Percentiles rank a stretch among this genome's conserved stretches.
These are phyloP conservation scores for Hypotaenidia philippensis DNA, from an alignment of 2,797 vertebrate genomes.

Conservation along the genomic window DNA sequence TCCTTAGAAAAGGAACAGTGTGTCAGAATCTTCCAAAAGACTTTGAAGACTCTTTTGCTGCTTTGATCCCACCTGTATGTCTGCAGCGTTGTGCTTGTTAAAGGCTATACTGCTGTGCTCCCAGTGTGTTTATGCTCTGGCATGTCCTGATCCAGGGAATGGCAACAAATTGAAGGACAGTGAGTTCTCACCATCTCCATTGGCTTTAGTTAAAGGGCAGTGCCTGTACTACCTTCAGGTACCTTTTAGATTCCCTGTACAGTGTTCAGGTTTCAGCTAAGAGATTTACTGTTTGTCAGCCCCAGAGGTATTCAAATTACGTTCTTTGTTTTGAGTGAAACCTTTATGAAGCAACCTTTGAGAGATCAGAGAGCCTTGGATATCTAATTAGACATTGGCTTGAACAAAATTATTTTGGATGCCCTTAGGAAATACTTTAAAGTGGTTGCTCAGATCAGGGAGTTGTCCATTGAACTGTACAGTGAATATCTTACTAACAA, in stretches of 20 bases:
- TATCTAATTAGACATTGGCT: conserved; percentile 51
- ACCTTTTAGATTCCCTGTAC: not conserved
- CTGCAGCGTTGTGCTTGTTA: not conserved
- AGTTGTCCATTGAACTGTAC: conserved; percentile 61
- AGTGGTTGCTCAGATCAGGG: conserved; percentile 67
- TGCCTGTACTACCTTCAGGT: not conserved
- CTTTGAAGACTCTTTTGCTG: conserved; percentile 5
- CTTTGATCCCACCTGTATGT: not conserved
- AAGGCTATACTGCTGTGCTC: not conserved
- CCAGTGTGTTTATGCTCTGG: not conserved
- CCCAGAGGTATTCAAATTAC: conserved; percentile 17
- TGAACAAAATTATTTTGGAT: conserved; percentile 62
- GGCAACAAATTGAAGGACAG: not conserved
- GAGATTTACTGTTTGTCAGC: conserved; percentile 42
- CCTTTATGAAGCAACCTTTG: conserved; percentile 40
- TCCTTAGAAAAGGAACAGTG: not conserved
- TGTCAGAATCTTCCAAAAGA: conserved; percentile 2
- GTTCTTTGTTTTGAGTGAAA: conserved; percentile 54
- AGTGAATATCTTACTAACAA: not conserved
- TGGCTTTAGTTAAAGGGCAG: not conserved
- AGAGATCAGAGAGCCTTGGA: conserved; percentile 57
- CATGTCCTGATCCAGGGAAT: not conserved
- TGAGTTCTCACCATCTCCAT: not conserved
- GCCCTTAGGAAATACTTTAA: conserved; percentile 62
- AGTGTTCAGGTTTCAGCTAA: conserved; percentile 29